Percentiles rank a stretch among this genome's conserved stretches.
Evolutionary conservation across 2,797 vertebrate genomes (phyloP).

Genomic region (Mormyrus hasselquistii): DNA sequence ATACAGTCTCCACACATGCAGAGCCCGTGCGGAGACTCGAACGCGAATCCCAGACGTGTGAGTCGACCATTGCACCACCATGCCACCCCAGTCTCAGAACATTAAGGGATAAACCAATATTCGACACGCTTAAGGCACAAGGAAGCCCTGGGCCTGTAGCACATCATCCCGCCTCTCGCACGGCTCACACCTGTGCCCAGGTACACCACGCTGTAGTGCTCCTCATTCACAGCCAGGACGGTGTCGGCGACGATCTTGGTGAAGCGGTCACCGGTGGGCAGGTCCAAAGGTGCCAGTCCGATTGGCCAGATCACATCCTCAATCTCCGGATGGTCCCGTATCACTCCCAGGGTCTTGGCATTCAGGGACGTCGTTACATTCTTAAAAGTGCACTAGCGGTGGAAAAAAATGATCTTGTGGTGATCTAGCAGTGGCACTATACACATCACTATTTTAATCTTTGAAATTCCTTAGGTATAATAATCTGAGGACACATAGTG

Average conservation of each 20-base stretch:
- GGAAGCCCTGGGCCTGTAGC: no score
- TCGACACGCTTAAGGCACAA: neutral
- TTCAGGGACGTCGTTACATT: conserved; percentile 48
- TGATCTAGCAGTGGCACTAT: neutral
- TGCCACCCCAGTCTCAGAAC: neutral
- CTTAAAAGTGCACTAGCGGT: conserved; percentile 56
- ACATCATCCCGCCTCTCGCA: neutral
- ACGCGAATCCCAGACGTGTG: neutral
- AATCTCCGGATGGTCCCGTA: conserved; percentile 68
- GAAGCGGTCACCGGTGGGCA: conserved; percentile 68
- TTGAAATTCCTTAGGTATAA: neutral
- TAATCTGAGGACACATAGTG: neutral
- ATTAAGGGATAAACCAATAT: neutral
- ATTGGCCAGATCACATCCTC: conserved; percentile 65
- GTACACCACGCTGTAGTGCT: conserved; percentile 69
- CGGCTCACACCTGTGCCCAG: conserved; percentile 65
- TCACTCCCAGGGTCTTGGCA: conserved; percentile 59
- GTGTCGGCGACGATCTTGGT: conserved; percentile 64
- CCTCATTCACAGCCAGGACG: conserved; percentile 62
- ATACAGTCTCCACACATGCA: neutral
- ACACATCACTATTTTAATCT: neutral
- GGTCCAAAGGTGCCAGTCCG: conserved; percentile 61
- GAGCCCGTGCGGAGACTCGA: neutral
- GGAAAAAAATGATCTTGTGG: neutral
- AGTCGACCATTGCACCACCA: neutral